A percentile compares a stretch with the other conserved stretches of the same genome.
phyloP scores from a whole-genome alignment of 2,888 invertebrate species.

The Operophtera brumata region DNA sequence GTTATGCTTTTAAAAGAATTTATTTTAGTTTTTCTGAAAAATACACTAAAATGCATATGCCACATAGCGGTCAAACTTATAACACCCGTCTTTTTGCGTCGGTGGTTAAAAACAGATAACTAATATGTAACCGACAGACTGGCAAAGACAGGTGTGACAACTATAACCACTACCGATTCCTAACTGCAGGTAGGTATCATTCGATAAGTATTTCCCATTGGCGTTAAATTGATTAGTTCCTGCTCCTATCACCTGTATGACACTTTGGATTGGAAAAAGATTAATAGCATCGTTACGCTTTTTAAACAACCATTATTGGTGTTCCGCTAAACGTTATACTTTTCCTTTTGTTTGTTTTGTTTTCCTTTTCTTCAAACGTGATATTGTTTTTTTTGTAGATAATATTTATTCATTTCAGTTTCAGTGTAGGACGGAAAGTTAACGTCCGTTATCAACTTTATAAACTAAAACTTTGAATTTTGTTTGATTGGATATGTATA shows the following conservation, averaged over 20 bases:
- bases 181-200: constrained; percentile 9
- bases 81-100: no score
- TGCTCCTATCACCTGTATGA: constrained; percentile 25
- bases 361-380: no score
- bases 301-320: constrained; percentile 42
- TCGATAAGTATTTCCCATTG: constrained; percentile 20
- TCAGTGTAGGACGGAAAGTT: no score
- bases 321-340: constrained; percentile 40
- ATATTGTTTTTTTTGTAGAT: constrained; percentile 18
- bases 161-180: constrained; percentile 7
- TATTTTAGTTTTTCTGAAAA: no score
- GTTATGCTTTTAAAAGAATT: no score
- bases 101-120: background rate
- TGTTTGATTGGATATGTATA: no score
- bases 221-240: constrained; percentile 22
- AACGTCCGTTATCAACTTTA: no score
- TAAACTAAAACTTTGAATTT: no score
- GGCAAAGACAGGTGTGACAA: constrained; percentile 5
- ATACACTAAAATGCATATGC: no score
- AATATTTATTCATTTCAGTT: no score
- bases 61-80: no score
- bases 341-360: constrained; percentile 43
- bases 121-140: background rate
- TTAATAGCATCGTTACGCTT: constrained; percentile 47
- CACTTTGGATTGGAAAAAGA: constrained; percentile 39